Percentiles rank a stretch among this genome's conserved stretches.
Evolutionary conservation across 2,797 vertebrate genomes (phyloP).

Genomic region (Sphaeramia orbicularis): DNA sequence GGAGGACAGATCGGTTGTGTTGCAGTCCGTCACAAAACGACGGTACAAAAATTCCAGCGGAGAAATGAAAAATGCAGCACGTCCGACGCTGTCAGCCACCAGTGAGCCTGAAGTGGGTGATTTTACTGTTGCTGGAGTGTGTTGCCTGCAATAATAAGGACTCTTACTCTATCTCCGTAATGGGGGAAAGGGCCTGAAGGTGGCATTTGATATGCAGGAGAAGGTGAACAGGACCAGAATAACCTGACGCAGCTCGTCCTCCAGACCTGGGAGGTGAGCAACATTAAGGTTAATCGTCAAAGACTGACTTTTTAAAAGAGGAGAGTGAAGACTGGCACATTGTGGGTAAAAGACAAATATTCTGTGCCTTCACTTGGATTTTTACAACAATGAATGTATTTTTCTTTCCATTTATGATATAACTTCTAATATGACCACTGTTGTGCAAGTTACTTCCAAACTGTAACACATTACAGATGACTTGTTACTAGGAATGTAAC

Average conservation of each 20-base stretch:
- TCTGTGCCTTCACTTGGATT: too few relatives aligned
- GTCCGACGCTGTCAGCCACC: conserved; percentile 2
- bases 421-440: too few relatives aligned
- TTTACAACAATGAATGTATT: too few relatives aligned
- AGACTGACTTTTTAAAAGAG: conserved; percentile 1
- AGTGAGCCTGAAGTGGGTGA: conserved; percentile 13
- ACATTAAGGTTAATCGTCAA: conserved; percentile 1
- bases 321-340: background rate
- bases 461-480: too few relatives aligned
- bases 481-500: too few relatives aligned
- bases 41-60: background rate
- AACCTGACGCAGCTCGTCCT: conserved; percentile 43
- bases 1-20: conserved; percentile 1
- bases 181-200: conserved; percentile 33
- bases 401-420: too few relatives aligned
- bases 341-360: background rate
- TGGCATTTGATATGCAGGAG: conserved; percentile 38
- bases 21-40: conserved; percentile 19
- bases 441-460: too few relatives aligned
- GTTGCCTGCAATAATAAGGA: conserved; percentile 25
- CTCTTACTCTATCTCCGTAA: conserved; percentile 31
- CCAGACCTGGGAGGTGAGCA: conserved; percentile 5
- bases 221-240: conserved; percentile 33
- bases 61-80: conserved; percentile 33
- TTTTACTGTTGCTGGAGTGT: conserved; percentile 30